Percentiles rank a stretch among this genome's conserved stretches.
These are phyloP conservation scores for Anastatus disparis DNA, from an alignment of 1,140 invertebrate genomes.

Conservation along the genomic window DNA sequence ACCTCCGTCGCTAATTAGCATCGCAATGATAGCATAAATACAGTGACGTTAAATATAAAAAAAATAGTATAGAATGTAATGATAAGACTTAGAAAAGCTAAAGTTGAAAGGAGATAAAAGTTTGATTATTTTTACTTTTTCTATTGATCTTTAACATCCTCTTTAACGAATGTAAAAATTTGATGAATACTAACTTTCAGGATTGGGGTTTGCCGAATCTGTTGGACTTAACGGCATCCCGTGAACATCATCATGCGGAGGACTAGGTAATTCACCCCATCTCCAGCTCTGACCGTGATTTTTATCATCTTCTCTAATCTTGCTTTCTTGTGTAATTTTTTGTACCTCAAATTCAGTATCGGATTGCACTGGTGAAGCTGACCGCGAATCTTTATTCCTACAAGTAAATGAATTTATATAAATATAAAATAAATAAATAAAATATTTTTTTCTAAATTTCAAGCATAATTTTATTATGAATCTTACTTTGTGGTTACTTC, in stretches of 20 bases:
- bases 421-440: background rate
- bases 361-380: constrained; percentile 86
- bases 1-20: no score
- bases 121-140: no score
- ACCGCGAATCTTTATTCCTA: constrained; percentile 75
- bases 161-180: background rate
- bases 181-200: constrained; percentile 53
- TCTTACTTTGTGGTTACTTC: constrained; percentile 82
- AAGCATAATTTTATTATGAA: background rate
- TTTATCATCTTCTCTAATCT: constrained; percentile 66
- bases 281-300: constrained; percentile 83
- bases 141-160: background rate
- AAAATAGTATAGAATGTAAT: no score
- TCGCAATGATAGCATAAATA: no score
- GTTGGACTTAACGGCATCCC: constrained; percentile 51
- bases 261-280: constrained; percentile 93
- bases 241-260: constrained; percentile 54
- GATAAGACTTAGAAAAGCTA: no score
- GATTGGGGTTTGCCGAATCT: constrained; percentile 46
- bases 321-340: constrained; percentile 69
- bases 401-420: constrained; percentile 39
- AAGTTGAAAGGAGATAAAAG: no score
- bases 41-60: no score
- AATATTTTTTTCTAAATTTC: background rate
- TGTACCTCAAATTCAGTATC: constrained; percentile 93